A percentile compares a stretch with the other conserved stretches of the same genome.
phyloP scores from a whole-genome alignment of 2,113 vertebrate species.

The Alaudala cheleensis region DNA sequence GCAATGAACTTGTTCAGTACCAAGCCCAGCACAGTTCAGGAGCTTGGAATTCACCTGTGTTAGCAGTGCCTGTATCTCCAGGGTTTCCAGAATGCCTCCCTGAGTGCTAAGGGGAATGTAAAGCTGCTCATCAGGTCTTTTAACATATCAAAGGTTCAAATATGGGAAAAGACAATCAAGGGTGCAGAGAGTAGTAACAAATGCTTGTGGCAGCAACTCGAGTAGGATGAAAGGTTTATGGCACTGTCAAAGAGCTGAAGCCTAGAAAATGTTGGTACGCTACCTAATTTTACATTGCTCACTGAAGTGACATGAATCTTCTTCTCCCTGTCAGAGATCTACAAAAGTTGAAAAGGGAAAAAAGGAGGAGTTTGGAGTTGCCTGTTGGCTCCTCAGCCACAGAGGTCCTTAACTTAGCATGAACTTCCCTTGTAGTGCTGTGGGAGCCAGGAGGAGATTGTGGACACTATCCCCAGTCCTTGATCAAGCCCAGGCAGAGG shows the following conservation, averaged over 20 bases:
- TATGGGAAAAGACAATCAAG: neutral
- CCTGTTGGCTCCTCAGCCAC: neutral
- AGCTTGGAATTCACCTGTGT: neutral
- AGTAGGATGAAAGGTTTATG: neutral
- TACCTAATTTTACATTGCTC: neutral
- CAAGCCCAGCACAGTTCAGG: accelerated
- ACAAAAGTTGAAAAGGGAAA: neutral
- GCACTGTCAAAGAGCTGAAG: neutral
- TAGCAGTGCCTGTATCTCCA: neutral
- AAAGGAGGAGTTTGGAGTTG: neutral
- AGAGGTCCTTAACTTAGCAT: accelerated
- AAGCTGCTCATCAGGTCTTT: neutral
- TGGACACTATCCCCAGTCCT: accelerated
- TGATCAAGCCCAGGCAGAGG: neutral
- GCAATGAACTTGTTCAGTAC: neutral
- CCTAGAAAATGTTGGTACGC: neutral
- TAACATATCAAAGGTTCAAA: neutral
- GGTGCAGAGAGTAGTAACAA: neutral
- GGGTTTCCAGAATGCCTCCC: neutral
- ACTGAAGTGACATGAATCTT: accelerated
- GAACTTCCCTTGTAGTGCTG: neutral
- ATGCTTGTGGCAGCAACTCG: accelerated
- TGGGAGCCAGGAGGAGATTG: accelerated
- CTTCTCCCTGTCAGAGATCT: neutral
- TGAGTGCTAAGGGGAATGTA: neutral